A percentile compares a stretch with the other conserved stretches of the same genome.
These are phyloP conservation scores for Odontothrips loti DNA, from an alignment of 2,888 invertebrate species.

Conservation along the genomic window DNA sequence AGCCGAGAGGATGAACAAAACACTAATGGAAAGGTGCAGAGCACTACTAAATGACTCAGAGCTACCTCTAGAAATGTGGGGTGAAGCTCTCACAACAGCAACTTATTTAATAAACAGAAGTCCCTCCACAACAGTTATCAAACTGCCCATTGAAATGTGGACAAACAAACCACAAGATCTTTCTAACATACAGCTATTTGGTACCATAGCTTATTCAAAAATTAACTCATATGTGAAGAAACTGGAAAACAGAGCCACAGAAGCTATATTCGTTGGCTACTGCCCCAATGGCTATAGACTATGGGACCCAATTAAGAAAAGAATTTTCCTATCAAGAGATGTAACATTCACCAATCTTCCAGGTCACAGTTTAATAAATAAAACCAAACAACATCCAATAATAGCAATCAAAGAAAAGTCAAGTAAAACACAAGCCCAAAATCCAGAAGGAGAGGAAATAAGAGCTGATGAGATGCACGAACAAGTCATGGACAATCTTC, in stretches of 20 bases:
- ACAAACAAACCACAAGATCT: too few species aligned
- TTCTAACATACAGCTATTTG: too few species aligned
- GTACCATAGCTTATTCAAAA: too few species aligned
- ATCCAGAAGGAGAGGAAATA: not conserved
- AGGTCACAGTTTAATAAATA: not conserved
- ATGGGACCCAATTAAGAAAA: not conserved
- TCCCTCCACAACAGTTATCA: too few species aligned
- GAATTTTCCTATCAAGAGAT: not conserved
- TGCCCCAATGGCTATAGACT: not conserved
- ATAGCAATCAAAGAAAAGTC: not conserved
- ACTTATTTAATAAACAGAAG: not conserved
- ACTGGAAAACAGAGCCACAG: not conserved
- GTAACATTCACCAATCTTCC: slow-evolving; percentile 3
- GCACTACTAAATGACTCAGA: slow-evolving; percentile 34
- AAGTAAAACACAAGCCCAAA: not conserved
- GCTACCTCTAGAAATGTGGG: too few species aligned
- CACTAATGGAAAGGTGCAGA: slow-evolving; percentile 37
- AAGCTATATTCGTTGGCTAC: not conserved
- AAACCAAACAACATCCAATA: not conserved
- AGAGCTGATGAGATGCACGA: not conserved
- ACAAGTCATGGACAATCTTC: too few species aligned
- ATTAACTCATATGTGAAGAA: not conserved
- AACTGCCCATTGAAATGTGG: too few species aligned
- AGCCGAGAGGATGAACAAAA: slow-evolving; percentile 38
- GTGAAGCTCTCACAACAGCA: too few species aligned